Base-by-base conservation (phyloP, 2,888 invertebrate genomes). In the Rotaria socialis region DNA sequence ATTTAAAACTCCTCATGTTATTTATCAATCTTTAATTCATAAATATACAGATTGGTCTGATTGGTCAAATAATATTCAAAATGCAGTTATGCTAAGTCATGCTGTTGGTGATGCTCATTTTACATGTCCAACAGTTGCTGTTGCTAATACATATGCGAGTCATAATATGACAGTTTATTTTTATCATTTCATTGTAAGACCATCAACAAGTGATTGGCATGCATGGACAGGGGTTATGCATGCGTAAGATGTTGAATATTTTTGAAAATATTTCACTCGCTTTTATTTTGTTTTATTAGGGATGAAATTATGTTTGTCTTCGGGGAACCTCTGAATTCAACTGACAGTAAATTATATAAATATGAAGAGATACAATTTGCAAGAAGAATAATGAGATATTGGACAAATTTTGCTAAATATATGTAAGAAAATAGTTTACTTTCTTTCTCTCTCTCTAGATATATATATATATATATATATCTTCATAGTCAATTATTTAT, bases 31-130 rank as follows among this genome's bases (percentile, higher is more conserved):
- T 4, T 43, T 80, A 43, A 47, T 80, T 14, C 80, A 80, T 19
- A 80, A 47, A 80, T 80, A 80, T 80, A 80, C 80, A 47, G 80
- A 80, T 80, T 80, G 80, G 80, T 24, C n/a, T 11, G 80, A 47
- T 80, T 80, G 80, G 80, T n/a, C 80, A 47, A 19, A 80, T 80
- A 80, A 80, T 80, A 47, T 47, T 11, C 43, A n/a, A 47, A 80
- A 80, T 80, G 80, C 80, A 11, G n/a, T 80, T 80, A 80, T 43
- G 11, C 47, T 80, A 80, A 80, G 95, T 35, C 95, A 96, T 89
- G 94, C 96, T 19, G 95, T 96, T 0, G 96, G 96, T n/a, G 97
- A 97, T 92, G 95, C 96, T 90, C 95, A 95, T 92, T 97, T 97
- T 92, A 95, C 95, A 88, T 96, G 96, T 90, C 96, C 96, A 19